Conservation (phyloP, 2,797 vertebrate genomes). For the Chloroceryle amazona region DNA sequence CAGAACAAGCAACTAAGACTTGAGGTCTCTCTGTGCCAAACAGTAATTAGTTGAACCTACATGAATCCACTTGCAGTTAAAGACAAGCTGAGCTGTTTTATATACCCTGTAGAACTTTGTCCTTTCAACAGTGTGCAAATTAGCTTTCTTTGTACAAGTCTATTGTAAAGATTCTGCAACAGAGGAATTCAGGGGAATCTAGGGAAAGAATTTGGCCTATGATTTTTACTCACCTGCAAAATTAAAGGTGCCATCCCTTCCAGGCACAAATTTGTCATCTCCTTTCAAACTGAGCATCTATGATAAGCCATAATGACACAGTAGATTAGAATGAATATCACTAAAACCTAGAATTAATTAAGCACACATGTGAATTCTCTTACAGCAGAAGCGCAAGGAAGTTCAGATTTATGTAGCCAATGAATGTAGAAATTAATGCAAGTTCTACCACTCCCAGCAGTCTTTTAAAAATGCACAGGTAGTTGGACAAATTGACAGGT, state of each 20-base stretch:
- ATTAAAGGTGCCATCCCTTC: constrained; percentile 22
- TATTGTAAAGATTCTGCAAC: not conserved
- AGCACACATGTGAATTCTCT: not conserved
- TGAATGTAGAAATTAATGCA: not conserved
- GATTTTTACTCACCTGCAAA: constrained; percentile 26
- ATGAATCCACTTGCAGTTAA: not conserved
- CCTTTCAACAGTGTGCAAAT: constrained; percentile 33
- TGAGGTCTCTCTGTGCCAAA: not conserved
- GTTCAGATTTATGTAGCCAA: not conserved
- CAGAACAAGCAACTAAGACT: not conserved
- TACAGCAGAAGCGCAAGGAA: not conserved
- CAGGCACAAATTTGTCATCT: not conserved
- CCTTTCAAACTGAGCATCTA: not conserved
- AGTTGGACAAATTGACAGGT: not conserved
- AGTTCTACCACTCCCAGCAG: not conserved
- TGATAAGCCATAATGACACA: not conserved
- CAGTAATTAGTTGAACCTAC: constrained; percentile 53
- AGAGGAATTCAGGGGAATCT: constrained; percentile 8
- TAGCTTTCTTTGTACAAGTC: not conserved
- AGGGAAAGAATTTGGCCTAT: not conserved
- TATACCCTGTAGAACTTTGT: not conserved
- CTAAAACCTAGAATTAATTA: not conserved
- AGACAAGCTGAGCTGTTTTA: constrained; percentile 12
- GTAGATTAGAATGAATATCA: not conserved
- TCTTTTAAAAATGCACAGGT: not conserved